These are phyloP conservation scores for Lydus trimaculatus DNA, from an alignment of 2,888 invertebrate species.

Conservation along the genomic window DNA sequence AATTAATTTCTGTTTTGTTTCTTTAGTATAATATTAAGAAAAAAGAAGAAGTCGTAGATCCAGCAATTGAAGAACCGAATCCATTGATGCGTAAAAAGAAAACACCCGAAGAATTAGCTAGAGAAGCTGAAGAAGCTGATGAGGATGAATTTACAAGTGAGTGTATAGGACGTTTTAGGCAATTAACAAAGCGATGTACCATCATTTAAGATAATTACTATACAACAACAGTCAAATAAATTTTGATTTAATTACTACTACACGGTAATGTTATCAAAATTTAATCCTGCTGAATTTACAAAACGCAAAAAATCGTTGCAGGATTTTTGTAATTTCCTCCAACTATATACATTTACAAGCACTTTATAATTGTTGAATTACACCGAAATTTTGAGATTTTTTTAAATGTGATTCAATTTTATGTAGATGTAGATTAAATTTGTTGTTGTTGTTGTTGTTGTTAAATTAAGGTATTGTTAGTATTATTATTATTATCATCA, in stretches of 20 bases:
- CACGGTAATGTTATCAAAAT: neutral
- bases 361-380: neutral
- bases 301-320: neutral
- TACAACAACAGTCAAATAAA: neutral
- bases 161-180: constrained; percentile 58
- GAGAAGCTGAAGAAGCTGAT: constrained; percentile 94
- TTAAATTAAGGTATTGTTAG: neutral
- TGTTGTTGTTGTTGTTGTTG: too few relatives aligned
- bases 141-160: constrained; percentile 97
- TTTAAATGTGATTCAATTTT: constrained; percentile 2
- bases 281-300: neutral
- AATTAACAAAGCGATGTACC: constrained; percentile 53
- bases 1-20: constrained; percentile 28
- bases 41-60: constrained; percentile 88
- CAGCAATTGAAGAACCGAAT: constrained; percentile 87
- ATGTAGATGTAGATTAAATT: neutral
- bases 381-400: neutral
- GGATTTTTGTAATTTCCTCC: neutral
- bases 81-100: constrained; percentile 98
- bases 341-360: neutral
- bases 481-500: neutral
- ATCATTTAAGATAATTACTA: constrained; percentile 48
- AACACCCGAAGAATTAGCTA: constrained; percentile 96
- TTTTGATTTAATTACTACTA: neutral
- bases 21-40: constrained; percentile 98